Evolutionary conservation across 53 echinoderm and acorn worm genomes (phyloP).

Genomic region (Astropecten irregularis): DNA sequence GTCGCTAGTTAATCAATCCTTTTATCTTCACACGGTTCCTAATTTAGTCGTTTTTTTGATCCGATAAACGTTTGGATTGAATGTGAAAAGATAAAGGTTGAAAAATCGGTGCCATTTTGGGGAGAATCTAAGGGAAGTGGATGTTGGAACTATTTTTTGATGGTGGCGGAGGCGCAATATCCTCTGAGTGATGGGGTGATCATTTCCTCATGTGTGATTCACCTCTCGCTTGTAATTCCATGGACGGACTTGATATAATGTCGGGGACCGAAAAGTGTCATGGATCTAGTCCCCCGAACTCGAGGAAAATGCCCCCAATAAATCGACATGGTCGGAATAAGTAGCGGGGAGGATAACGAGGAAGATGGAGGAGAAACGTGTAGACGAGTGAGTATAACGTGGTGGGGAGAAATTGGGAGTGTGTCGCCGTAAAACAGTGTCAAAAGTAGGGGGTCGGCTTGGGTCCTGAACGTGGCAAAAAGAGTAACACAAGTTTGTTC

Average conservation of each 20-base stretch:
- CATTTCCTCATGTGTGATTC: slow-evolving; percentile 58
- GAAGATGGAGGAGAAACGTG: slow-evolving; percentile 54
- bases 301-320: slow-evolving; percentile 47
- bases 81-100: background rate
- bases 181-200: slow-evolving; percentile 36
- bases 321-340: slow-evolving; percentile 53
- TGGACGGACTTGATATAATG: slow-evolving; percentile 33
- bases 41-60: background rate
- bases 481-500: slow-evolving; percentile 30
- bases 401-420: background rate
- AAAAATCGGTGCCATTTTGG: background rate
- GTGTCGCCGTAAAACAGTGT: slow-evolving; percentile 22
- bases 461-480: slow-evolving; percentile 28
- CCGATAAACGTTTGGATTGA: background rate
- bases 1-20: background rate
- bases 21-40: background rate
- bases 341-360: slow-evolving; percentile 54
- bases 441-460: slow-evolving; percentile 41
- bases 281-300: slow-evolving; percentile 45
- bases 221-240: slow-evolving; percentile 7
- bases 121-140: slow-evolving; percentile 7
- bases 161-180: slow-evolving; percentile 1
- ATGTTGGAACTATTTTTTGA: slow-evolving; percentile 21
- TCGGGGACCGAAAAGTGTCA: slow-evolving; percentile 52
- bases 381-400: slow-evolving; percentile 37